phyloP scores from a whole-genome alignment of 53 echinoderm and acorn worm species.

The Echinometra lucunter region DNA sequence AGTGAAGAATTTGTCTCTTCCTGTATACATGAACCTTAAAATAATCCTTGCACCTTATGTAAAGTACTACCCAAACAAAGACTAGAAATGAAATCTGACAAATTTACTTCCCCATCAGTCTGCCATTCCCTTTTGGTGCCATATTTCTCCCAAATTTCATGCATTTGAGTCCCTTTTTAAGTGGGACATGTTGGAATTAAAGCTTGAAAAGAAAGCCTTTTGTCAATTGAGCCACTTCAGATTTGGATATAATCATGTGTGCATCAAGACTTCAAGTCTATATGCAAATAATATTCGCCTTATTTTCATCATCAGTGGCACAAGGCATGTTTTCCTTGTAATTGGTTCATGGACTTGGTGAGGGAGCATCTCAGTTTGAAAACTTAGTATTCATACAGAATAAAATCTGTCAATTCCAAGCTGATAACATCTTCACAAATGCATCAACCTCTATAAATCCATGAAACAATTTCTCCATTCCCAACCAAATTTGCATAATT shows the following conservation, averaged over 20 bases:
- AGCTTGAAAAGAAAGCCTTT: too few species aligned
- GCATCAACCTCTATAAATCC: conserved; percentile 45
- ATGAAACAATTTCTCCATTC: conserved; percentile 57
- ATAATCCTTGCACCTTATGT: too few species aligned
- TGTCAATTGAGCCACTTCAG: conserved; percentile 68
- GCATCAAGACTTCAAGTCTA: conserved; percentile 13
- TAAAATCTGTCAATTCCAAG: conserved; percentile 38
- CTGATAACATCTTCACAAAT: conserved; percentile 60
- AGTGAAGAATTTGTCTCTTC: too few species aligned
- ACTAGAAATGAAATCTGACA: too few species aligned
- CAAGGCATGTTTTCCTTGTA: neutral
- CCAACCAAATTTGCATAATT: neutral
- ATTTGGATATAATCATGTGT: neutral
- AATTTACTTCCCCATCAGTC: too few species aligned
- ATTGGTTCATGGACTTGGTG: conserved; percentile 57
- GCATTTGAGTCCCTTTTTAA: too few species aligned
- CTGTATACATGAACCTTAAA: too few species aligned
- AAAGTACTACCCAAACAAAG: too few species aligned
- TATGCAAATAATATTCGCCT: conserved; percentile 79
- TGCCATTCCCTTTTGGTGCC: too few species aligned
- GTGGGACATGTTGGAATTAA: too few species aligned
- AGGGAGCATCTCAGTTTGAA: conserved; percentile 86
- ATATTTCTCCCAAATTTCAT: too few species aligned
- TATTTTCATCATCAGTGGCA: conserved; percentile 79
- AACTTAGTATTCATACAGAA: conserved; percentile 69